A percentile compares a stretch with the other conserved stretches of the same genome.
phyloP scores from a whole-genome alignment of 37 sponge, comb jelly and placozoan species.

The Lycopodina hypogea region DNA sequence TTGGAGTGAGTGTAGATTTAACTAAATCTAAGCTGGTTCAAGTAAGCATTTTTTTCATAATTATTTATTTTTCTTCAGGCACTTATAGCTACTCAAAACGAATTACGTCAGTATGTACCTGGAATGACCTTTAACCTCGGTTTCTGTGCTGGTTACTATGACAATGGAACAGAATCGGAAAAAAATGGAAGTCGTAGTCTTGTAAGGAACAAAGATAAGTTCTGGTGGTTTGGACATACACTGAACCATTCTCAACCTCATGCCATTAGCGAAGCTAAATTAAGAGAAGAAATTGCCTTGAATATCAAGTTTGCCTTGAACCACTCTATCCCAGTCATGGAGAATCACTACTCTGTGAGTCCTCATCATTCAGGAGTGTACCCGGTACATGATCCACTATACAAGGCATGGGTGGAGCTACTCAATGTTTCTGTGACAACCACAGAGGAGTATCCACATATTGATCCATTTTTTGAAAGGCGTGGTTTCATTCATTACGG shows the following conservation, averaged over 20 bases:
- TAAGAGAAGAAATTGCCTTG: constrained; percentile 18
- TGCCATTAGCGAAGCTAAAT: neutral
- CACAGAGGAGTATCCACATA: constrained; percentile 84
- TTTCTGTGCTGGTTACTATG: constrained; percentile 55
- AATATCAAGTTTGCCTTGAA: constrained; percentile 64
- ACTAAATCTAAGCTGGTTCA: too few relatives aligned
- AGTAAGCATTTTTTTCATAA: too few relatives aligned
- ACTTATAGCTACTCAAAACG: constrained; percentile 26
- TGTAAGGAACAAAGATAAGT: constrained; percentile 14
- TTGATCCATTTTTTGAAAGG: constrained; percentile 56
- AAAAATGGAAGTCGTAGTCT: neutral
- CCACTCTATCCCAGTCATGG: constrained; percentile 18
- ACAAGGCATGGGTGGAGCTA: constrained; percentile 69
- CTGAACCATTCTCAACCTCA: constrained; percentile 68
- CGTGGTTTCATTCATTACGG: constrained; percentile 73
- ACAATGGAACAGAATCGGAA: constrained; percentile 26
- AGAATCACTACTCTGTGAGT: constrained; percentile 58
- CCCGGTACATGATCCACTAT: constrained; percentile 76
- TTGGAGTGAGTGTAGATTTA: too few relatives aligned
- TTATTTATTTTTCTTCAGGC: constrained; percentile 33
- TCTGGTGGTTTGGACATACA: constrained; percentile 87
- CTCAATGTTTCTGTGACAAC: constrained; percentile 74
- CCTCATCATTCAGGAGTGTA: constrained; percentile 88
- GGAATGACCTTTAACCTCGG: constrained; percentile 76
- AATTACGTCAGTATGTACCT: constrained; percentile 20